These are phyloP conservation scores for Ecdyonurus torrentis DNA, from an alignment of 2,888 invertebrate species.

Conservation along the genomic window DNA sequence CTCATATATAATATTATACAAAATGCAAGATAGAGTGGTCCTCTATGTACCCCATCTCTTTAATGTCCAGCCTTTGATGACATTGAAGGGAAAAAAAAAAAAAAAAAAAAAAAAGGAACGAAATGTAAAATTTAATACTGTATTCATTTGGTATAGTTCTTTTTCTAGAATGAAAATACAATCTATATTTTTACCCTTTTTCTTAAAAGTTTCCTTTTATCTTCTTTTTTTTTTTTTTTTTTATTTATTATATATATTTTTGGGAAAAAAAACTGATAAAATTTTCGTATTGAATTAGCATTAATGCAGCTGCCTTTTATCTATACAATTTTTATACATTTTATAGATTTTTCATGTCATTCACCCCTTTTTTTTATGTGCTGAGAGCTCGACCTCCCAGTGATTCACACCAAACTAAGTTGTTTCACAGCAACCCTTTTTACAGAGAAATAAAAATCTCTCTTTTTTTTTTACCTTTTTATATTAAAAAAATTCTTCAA, in stretches of 20 bases:
- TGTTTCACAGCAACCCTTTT: background rate
- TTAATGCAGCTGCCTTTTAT: background rate
- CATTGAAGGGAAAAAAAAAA: background rate
- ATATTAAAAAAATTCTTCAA: background rate
- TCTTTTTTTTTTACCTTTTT: background rate
- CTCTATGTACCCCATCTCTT: too few species aligned
- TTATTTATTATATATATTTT: too few species aligned
- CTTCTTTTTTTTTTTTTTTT: background rate
- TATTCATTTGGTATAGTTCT: background rate
- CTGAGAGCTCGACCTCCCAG: background rate
- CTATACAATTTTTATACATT: background rate
- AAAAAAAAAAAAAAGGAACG: background rate
- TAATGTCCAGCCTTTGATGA: background rate
- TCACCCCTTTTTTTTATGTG: background rate
- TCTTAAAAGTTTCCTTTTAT: background rate
- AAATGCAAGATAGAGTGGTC: too few species aligned
- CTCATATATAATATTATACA: background rate
- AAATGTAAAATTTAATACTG: background rate
- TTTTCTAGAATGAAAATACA: background rate
- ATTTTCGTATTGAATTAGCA: background rate
- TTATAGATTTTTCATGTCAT: background rate
- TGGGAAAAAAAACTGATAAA: background rate
- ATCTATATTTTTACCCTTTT: background rate
- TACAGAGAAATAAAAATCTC: background rate
- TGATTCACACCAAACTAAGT: background rate